Evolutionary conservation across 2,113 vertebrate species (phyloP).

Genomic region (Spea multiplicata): DNA sequence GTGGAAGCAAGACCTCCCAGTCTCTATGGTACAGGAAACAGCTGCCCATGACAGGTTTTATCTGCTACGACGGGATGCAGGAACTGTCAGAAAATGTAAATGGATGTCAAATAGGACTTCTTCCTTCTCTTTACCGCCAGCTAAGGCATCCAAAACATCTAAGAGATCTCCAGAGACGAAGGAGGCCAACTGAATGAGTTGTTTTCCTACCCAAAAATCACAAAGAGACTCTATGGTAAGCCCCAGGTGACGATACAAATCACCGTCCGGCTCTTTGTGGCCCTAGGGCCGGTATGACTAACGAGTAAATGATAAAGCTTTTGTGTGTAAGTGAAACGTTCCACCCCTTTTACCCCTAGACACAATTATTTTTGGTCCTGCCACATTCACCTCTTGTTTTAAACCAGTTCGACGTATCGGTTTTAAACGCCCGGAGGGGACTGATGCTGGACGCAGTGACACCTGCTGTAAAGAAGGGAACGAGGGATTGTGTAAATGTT

Average conservation of each 20-base stretch:
- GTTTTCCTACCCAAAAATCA: too few species aligned
- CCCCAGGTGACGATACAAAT: background rate
- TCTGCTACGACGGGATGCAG: too few species aligned
- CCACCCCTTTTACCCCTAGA: background rate
- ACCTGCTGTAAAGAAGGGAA: background rate
- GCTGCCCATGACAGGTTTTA: too few species aligned
- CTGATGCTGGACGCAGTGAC: background rate
- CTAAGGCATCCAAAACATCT: too few species aligned
- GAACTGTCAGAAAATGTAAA: too few species aligned
- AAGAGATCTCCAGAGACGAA: too few species aligned
- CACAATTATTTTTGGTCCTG: background rate
- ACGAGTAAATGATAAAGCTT: background rate
- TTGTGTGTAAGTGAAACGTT: background rate
- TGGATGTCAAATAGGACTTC: too few species aligned
- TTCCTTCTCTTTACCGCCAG: too few species aligned
- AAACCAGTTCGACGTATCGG: background rate
- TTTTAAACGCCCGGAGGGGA: background rate
- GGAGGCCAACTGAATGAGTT: too few species aligned
- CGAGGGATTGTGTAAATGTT: background rate
- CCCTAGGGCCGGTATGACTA: background rate
- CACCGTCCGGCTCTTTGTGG: background rate
- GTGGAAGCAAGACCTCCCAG: too few species aligned
- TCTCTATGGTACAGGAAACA: too few species aligned
- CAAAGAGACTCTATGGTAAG: too few species aligned
- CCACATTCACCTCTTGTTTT: background rate